Evolutionary conservation across 2,888 invertebrate species (phyloP).

Genomic region (Volucella inflata): DNA sequence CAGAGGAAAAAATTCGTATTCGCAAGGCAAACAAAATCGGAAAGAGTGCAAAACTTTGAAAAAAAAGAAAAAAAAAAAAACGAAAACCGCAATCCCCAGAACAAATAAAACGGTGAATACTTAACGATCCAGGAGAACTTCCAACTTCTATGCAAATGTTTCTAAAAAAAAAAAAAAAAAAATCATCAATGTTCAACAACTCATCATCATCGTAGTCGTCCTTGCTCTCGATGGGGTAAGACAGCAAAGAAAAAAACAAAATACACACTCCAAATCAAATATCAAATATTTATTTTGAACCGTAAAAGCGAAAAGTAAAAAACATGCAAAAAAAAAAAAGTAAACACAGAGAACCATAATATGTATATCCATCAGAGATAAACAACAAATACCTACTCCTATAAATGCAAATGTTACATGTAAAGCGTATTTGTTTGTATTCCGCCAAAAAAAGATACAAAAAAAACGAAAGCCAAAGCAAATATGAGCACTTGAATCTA

Average conservation of each 20-base stretch:
- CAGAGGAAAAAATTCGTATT: slow-evolving; percentile 1
- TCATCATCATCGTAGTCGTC: not conserved
- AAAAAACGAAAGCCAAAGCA: not conserved
- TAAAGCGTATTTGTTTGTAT: not conserved
- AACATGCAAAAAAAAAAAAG: not conserved
- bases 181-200: slow-evolving; percentile 17
- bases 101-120: slow-evolving; percentile 20
- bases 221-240: not conserved
- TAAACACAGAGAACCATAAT: not conserved
- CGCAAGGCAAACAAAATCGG: not conserved
- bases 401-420: too few species aligned
- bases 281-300: slow-evolving; percentile 36
- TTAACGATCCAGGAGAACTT: not conserved
- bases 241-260: not conserved
- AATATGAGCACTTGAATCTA: not conserved
- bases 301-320: slow-evolving; percentile 16
- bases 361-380: slow-evolving; percentile 2
- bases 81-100: not conserved
- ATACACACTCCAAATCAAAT: not conserved
- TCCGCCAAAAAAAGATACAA: not conserved
- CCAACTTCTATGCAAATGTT: slow-evolving; percentile 22
- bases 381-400: not conserved
- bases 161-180: slow-evolving; percentile 18
- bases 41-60: not conserved
- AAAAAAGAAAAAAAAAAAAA: not conserved